Evolutionary conservation across 1,140 invertebrate genomes (phyloP), one percentile per base, ranked within the genome.

Genomic region (Mamestra configurata): DNA sequence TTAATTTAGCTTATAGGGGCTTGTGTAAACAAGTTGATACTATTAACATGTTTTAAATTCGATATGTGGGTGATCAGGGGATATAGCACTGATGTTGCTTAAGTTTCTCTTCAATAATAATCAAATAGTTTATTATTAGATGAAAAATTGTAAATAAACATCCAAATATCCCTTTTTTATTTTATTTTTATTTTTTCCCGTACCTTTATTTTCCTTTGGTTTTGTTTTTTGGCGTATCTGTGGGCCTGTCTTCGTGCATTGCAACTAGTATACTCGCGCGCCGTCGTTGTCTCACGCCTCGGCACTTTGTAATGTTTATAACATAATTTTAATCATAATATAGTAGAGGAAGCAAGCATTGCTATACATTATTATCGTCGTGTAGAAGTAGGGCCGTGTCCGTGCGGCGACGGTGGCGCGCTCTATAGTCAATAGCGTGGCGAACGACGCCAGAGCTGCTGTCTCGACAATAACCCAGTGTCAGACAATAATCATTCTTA

Each of bases 391-490:
- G 59, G 4, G 40, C 40, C 4, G 27, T 8, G 7, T 0, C 10
- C 61, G 35, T 11, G 61, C 3, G 35, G 43, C 43, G 66, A 51
- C 66, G 24, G 66, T 70, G 66, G 66, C 66, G 66, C 66, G 24
- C 66, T 51, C 66, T 51, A 27, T 94, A 93, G 91, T 92, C 90
- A 92, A 92, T 92, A 90, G 87, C 84, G 81, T 83, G 91, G 93
- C 92, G 88, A 77, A 79, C n/a, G 73, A 31, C 90, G 90, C 91
- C 93, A 15, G 86, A 90, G 89, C 93, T 94, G 93, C 93, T 94
- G 93, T 94, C 93, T 94, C 87, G 93, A 94, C 92, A 94, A 94
- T 94, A 94, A 94, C 93, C 92, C 91, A 93, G 93, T 94, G 93
- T 94, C 92, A 94, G 93, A 94, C 93, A 94, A 94, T 94, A 94